Evolutionary conservation across 2,888 invertebrate genomes (phyloP).

Genomic region (Tipula helvola): DNA sequence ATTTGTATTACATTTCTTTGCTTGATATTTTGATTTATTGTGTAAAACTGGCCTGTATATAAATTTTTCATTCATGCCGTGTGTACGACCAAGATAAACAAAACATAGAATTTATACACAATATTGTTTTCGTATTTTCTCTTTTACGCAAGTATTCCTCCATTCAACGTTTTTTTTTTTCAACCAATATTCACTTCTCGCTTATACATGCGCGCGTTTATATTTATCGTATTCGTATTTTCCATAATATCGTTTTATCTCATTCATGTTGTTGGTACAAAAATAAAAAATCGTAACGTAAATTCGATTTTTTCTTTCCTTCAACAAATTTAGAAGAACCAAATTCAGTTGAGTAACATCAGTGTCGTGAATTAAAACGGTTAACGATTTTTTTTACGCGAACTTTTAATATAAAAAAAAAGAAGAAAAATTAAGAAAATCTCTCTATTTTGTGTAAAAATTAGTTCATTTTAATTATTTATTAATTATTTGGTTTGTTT

Average conservation of each 20-base stretch:
- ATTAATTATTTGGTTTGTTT: background rate
- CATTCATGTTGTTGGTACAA: background rate
- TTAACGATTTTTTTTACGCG: background rate
- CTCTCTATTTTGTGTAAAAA: background rate
- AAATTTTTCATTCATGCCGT: background rate
- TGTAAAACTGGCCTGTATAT: background rate
- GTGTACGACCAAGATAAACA: background rate
- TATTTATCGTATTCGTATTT: background rate
- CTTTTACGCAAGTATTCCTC: background rate
- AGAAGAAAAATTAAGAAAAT: background rate
- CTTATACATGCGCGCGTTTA: background rate
- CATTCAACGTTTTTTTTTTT: background rate
- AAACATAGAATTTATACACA: background rate
- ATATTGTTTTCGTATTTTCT: background rate
- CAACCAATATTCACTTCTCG: background rate
- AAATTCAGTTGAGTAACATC: conserved; percentile 5
- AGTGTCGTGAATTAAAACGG: background rate
- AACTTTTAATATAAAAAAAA: background rate
- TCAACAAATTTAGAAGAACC: background rate
- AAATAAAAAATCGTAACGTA: background rate
- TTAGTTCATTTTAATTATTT: background rate
- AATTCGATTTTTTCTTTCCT: background rate
- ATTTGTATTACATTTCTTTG: background rate
- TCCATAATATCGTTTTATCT: background rate
- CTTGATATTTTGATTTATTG: background rate